Conservation (phyloP, 2,888 invertebrate genomes). For the Melieria crassipennis region DNA sequence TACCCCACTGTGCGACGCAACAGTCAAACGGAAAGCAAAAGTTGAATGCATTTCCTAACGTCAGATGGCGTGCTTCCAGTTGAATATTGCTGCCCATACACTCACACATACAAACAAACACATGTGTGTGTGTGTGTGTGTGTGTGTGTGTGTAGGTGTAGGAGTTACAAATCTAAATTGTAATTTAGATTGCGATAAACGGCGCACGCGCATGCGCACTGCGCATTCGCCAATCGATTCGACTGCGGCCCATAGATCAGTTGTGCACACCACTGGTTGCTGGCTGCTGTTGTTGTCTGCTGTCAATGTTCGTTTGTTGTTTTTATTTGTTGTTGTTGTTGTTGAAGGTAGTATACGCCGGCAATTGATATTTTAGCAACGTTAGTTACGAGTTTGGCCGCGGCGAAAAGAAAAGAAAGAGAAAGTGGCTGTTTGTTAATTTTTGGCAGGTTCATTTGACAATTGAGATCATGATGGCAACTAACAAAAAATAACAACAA, state of each 20-base stretch:
- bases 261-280: neutral
- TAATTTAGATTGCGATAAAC: slow-evolving; percentile 51
- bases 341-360: neutral
- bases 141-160: slow-evolving; percentile 45
- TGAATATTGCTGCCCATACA: neutral
- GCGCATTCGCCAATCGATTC: slow-evolving; percentile 20
- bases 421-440: slow-evolving; percentile 59
- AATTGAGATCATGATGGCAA: slow-evolving; percentile 40
- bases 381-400: neutral
- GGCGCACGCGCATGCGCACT: slow-evolving; percentile 15
- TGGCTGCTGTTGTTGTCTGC: slow-evolving; percentile 1
- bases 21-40: slow-evolving; percentile 28
- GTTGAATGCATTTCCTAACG: slow-evolving; percentile 30
- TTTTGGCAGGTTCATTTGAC: slow-evolving; percentile 60
- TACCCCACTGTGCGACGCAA: too few relatives aligned
- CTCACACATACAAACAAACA: too few relatives aligned
- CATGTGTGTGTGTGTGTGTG: neutral
- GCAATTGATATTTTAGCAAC: neutral
- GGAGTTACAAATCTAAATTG: slow-evolving; percentile 57
- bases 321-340: neutral
- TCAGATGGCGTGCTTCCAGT: slow-evolving; percentile 21
- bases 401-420: slow-evolving; percentile 43
- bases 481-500: slow-evolving; percentile 15
- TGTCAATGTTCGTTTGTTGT: slow-evolving; percentile 14
- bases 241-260: slow-evolving; percentile 4